phyloP scores from a whole-genome alignment of 2,888 invertebrate genomes.

The Cryptops parisi region DNA sequence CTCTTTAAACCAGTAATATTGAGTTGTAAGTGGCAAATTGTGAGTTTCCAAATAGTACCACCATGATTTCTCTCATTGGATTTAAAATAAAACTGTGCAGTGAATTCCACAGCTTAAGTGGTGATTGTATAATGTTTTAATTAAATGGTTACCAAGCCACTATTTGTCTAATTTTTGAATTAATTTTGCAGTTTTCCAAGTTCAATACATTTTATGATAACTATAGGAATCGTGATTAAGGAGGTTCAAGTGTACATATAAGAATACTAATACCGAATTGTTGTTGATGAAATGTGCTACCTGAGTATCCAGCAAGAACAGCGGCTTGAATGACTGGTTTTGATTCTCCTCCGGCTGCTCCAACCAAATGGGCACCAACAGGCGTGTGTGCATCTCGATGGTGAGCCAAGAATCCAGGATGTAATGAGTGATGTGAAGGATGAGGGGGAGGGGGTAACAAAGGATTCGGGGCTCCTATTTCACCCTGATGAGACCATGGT shows the following conservation, averaged over 20 bases:
- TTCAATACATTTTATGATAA: no score
- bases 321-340: conserved; percentile 18
- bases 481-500: conserved; percentile 16
- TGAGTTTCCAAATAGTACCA: background rate
- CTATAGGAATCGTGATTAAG: no score
- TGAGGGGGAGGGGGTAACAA: conserved; percentile 10
- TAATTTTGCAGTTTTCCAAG: no score
- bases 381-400: conserved; percentile 17
- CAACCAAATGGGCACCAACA: conserved; percentile 8
- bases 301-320: conserved; percentile 17
- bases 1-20: no score
- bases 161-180: no score
- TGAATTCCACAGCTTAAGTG: no score
- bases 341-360: conserved; percentile 10
- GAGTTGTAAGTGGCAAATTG: background rate
- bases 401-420: conserved; percentile 12
- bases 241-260: no score
- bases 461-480: conserved; percentile 10
- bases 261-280: no score
- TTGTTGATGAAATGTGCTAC: no score
- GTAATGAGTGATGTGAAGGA: conserved; percentile 7
- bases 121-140: no score
- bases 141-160: no score
- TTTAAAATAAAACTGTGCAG: background rate
- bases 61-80: background rate